Evolutionary conservation across 2,113 vertebrate species (phyloP).

Genomic region (Eurypyga helias): DNA sequence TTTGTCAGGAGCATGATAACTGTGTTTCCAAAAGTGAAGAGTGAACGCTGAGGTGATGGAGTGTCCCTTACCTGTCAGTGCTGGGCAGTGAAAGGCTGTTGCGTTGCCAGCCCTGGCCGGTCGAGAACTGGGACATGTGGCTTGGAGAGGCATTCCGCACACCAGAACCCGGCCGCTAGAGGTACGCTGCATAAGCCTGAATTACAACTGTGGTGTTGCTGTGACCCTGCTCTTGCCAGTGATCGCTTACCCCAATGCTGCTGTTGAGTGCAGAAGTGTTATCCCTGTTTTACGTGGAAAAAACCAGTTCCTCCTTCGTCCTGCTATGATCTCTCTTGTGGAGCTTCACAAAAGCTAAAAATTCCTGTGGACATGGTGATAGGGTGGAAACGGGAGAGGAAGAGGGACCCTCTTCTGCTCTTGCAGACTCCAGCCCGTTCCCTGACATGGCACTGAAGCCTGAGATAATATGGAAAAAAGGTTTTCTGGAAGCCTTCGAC

Average conservation of each 20-base stretch:
- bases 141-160: background rate
- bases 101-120: background rate
- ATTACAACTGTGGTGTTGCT: background rate
- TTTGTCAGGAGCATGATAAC: background rate
- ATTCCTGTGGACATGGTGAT: too few relatives aligned
- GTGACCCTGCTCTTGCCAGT: too few relatives aligned
- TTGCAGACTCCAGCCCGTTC: background rate
- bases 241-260: accelerated
- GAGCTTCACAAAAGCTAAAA: background rate
- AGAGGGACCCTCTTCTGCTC: background rate
- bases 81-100: background rate
- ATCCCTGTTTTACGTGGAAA: background rate
- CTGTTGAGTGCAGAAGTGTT: background rate
- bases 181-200: accelerated
- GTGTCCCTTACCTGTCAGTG: background rate
- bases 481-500: background rate
- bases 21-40: background rate
- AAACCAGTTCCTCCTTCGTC: background rate
- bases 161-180: background rate
- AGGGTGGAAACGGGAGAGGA: background rate
- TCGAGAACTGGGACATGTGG: accelerated
- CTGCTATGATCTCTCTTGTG: background rate
- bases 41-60: background rate
- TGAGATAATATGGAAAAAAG: too few relatives aligned
- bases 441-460: background rate